Evolutionary conservation across 1,140 invertebrate species (phyloP).

Genomic region (Trichonephila clavipes): DNA sequence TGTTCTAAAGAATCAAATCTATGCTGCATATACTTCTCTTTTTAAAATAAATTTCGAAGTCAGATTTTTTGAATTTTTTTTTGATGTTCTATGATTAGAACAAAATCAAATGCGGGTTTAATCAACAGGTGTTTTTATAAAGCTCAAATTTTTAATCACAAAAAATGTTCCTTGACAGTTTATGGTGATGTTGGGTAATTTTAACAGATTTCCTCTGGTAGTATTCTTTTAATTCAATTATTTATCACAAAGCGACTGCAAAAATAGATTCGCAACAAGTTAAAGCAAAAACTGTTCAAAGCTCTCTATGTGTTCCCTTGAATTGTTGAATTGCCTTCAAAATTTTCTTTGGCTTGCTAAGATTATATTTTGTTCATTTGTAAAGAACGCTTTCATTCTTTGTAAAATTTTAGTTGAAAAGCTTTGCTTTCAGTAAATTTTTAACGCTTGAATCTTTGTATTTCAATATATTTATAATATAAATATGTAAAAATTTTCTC

Average conservation of each 20-base stretch:
- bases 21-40: background rate
- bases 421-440: too few relatives aligned
- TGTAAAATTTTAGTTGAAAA: too few relatives aligned
- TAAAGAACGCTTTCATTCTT: too few relatives aligned
- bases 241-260: background rate
- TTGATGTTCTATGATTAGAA: background rate
- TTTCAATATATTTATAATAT: too few relatives aligned
- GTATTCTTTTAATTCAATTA: background rate
- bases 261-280: background rate
- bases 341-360: constrained; percentile 20
- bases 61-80: too few relatives aligned
- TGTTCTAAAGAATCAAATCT: background rate
- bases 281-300: background rate
- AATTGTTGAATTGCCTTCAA: background rate
- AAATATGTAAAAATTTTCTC: too few relatives aligned
- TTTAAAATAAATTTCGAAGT: too few relatives aligned
- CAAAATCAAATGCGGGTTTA: background rate
- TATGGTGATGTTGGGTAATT: background rate
- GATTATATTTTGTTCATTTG: background rate
- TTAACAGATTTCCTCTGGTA: background rate
- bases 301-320: constrained; percentile 14
- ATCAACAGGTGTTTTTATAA: background rate
- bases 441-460: too few relatives aligned
- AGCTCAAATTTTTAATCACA: background rate
- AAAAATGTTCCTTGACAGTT: background rate